Evolutionary conservation across 2,888 invertebrate genomes (phyloP).

Genomic region (Tupiocoris notatus): DNA sequence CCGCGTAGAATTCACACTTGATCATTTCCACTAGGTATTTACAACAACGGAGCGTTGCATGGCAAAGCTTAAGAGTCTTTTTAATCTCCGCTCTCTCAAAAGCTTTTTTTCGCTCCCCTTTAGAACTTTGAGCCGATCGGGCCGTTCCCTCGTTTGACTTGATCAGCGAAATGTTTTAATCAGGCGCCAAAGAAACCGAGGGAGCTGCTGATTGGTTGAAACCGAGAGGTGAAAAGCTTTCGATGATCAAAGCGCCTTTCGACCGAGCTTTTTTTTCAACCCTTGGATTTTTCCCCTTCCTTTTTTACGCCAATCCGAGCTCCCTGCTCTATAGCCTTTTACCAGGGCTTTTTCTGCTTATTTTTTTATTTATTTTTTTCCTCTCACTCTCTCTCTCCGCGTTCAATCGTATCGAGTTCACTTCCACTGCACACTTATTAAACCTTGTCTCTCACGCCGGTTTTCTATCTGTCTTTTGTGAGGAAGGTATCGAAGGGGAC

Average conservation of each 20-base stretch:
- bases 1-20: neutral
- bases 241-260: conserved; percentile 11
- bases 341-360: neutral
- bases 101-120: neutral
- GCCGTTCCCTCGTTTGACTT: conserved; percentile 1
- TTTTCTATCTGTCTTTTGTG: conserved; percentile 21
- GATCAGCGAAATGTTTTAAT: conserved; percentile 26
- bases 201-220: conserved; percentile 22
- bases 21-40: no score
- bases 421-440: conserved; percentile 12
- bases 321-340: neutral
- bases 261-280: neutral
- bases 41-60: no score
- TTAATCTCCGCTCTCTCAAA: neutral
- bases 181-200: conserved; percentile 12
- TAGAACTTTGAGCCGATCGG: neutral
- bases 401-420: neutral
- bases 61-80: no score
- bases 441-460: conserved; percentile 7
- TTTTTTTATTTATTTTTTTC: conserved; percentile 8
- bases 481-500: conserved; percentile 5
- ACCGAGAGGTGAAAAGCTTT: conserved; percentile 22
- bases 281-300: neutral
- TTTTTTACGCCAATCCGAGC: neutral
- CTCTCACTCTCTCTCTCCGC: neutral